Percentiles rank a stretch among this genome's conserved stretches.
phyloP scores from a whole-genome alignment of 2,888 invertebrate genomes.

The Cataglyphis livida region DNA sequence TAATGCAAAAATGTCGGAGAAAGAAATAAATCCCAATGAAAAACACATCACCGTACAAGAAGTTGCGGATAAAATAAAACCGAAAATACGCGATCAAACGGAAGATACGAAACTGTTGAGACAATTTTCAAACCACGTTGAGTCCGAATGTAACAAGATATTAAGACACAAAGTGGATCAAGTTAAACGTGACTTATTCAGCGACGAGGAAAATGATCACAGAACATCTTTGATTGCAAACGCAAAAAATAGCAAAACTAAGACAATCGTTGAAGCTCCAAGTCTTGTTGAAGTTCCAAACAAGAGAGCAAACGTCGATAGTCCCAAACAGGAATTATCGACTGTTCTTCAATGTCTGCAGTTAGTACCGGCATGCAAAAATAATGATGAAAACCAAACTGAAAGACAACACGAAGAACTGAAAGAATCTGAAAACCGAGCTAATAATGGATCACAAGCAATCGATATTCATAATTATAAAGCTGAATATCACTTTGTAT shows the following conservation, averaged over 20 bases:
- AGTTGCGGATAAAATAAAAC: not conserved
- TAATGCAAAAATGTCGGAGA: not conserved
- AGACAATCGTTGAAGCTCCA: not conserved
- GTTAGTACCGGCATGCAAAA: slow-evolving; percentile 76
- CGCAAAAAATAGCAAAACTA: slow-evolving; percentile 48
- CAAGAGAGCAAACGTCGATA: slow-evolving; percentile 23
- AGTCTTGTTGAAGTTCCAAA: not conserved
- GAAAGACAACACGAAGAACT: not conserved
- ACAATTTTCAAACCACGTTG: slow-evolving; percentile 31
- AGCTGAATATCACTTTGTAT: slow-evolving; percentile 73
- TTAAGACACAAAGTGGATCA: slow-evolving; percentile 79
- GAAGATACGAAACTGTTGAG: slow-evolving; percentile 31
- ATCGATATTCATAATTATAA: not conserved
- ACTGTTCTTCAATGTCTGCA: slow-evolving; percentile 81
- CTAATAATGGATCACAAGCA: not conserved
- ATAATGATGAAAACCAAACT: not conserved
- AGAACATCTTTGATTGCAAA: slow-evolving; percentile 48
- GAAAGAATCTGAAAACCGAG: not conserved
- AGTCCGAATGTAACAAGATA: slow-evolving; percentile 47
- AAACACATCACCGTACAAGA: slow-evolving; percentile 1
- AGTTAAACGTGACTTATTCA: slow-evolving; percentile 82
- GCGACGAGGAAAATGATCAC: slow-evolving; percentile 80
- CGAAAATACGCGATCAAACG: not conserved
- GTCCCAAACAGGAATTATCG: slow-evolving; percentile 71
- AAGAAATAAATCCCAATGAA: not conserved